Evolutionary conservation across 2,113 vertebrate genomes (phyloP), one percentile per base, ranked within the genome.

Genomic region (Cynoglossus semilaevis): DNA sequence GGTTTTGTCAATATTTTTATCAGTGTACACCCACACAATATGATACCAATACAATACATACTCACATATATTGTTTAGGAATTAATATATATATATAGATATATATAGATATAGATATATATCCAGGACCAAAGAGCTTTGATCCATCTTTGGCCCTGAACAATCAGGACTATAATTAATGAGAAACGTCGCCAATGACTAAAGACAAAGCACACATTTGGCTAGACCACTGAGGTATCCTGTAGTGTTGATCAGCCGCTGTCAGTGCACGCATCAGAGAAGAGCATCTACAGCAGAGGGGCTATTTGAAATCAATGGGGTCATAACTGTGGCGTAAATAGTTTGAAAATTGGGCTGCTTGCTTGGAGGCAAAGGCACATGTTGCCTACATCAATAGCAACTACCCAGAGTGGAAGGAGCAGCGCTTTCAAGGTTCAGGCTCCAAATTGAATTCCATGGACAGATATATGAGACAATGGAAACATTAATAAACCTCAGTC

Each of bases 281-380:
- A 74, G 77, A 77, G 75, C 66, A 68, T 58, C 72, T 16, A 50
- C 13, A 76, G 67, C 65, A 77, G 66, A 62, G 13, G 71, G 69
- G 59, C 71, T 72, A 72, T 81, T 74, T 79, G 63, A 80, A 81
- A 85, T 85, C 80, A 85, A 83, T 85, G 82, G 63, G 85, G 74
- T 83, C 82, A 81, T 80, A 81, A 77, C 77, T 73, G 80, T 73
- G 70, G 76, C 61, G 76, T 80, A 85, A 87, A 85, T 80, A 83
- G 82, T 81, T 67, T 72, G 85, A 85, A 83, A 80, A 85, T 83
- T 81, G 80, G 75, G 60, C 68, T 53, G 72, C 58, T 71, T 58
- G 51, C 70, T 62, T 19, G 73, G 72, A 80, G 80, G 79, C 63
- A 77, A 58, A 67, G 64, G 73, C 70, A 64, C 67, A 74, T 63